These are phyloP conservation scores for Chouioia cunea DNA, from an alignment of 2,888 invertebrate genomes.

Conservation along the genomic window DNA sequence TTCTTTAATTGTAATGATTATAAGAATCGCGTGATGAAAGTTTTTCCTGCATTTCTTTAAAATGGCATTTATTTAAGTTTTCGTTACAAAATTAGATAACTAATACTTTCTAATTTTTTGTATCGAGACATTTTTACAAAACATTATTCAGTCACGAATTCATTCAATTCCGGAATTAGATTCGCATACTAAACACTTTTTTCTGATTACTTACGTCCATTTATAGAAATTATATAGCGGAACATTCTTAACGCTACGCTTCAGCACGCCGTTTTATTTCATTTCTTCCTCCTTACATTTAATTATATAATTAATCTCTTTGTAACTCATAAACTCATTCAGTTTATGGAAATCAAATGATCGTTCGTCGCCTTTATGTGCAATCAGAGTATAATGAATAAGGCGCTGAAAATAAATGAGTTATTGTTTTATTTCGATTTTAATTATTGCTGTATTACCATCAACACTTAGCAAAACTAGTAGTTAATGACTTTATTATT, in stretches of 20 bases:
- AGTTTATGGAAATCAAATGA: too few relatives aligned
- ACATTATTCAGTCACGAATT: conserved; percentile 25
- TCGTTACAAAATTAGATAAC: conserved; percentile 7
- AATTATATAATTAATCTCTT: too few relatives aligned
- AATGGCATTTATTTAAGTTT: conserved; percentile 11
- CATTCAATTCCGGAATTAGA: conserved; percentile 15
- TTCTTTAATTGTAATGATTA: conserved; percentile 24
- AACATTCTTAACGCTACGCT: conserved; percentile 1
- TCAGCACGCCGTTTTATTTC: too few relatives aligned
- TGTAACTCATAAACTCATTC: too few relatives aligned
- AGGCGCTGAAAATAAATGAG: not conserved
- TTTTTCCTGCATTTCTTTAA: conserved; percentile 14
- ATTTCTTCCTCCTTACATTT: too few relatives aligned
- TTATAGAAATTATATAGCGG: conserved; percentile 15
- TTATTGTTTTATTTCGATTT: not conserved
- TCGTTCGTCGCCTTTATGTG: too few relatives aligned
- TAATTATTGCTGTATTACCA: too few relatives aligned
- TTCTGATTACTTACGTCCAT: conserved; percentile 1
- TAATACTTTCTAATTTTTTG: conserved; percentile 34
- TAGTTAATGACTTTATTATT: too few relatives aligned
- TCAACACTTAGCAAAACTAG: too few relatives aligned
- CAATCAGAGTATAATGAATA: too few relatives aligned
- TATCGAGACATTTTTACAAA: conserved; percentile 13
- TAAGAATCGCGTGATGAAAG: conserved; percentile 16
- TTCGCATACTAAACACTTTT: conserved; percentile 19